These are phyloP conservation scores for Sebastes umbrosus DNA, from an alignment of 2,797 vertebrate genomes.

Conservation along the genomic window DNA sequence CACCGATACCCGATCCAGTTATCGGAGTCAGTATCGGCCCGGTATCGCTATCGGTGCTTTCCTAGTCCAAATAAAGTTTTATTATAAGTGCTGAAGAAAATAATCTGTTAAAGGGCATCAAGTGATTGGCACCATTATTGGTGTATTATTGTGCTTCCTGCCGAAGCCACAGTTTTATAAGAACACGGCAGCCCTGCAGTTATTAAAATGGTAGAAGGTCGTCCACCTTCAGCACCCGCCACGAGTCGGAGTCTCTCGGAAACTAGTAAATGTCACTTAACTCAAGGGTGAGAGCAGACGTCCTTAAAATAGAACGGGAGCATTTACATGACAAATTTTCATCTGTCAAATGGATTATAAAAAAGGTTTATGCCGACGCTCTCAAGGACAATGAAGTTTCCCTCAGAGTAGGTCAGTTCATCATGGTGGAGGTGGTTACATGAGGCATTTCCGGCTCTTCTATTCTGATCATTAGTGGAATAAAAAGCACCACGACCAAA, in stretches of 20 bases:
- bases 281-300: conserved; percentile 31
- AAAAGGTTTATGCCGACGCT: background rate
- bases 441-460: background rate
- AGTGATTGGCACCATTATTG: background rate
- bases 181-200: conserved; percentile 21
- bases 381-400: conserved; percentile 44
- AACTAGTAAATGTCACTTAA: conserved; percentile 43
- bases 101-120: background rate
- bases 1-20: too few relatives aligned
- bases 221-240: conserved; percentile 20
- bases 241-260: conserved; percentile 33
- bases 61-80: background rate
- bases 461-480: conserved; percentile 2
- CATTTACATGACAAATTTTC: conserved; percentile 45
- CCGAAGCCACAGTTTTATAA: background rate
- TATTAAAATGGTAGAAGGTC: conserved; percentile 40
- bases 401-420: background rate
- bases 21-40: too few relatives aligned
- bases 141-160: conserved; percentile 1
- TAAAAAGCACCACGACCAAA: conserved; percentile 3
- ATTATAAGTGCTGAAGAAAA: background rate
- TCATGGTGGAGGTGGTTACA: background rate
- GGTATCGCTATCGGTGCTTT: too few relatives aligned
- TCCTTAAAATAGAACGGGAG: conserved; percentile 42
- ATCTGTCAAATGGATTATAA: conserved; percentile 38